Percentiles rank a stretch among this genome's conserved stretches.
Evolutionary conservation across 2,113 vertebrate genomes (phyloP).

Genomic region (Cnemophilus loriae): DNA sequence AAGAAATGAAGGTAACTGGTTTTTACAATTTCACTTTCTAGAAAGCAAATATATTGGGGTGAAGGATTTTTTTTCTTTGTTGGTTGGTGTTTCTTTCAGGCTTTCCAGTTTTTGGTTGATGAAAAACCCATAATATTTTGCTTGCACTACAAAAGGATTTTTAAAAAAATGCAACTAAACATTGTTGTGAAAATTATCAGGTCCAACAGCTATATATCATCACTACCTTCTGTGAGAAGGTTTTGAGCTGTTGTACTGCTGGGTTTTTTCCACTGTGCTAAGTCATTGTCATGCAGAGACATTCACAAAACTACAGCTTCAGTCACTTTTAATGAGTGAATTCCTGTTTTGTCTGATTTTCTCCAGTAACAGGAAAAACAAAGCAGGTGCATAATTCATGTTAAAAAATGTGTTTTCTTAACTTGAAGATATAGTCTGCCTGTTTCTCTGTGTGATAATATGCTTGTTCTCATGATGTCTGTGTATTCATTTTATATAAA

Average conservation of each 20-base stretch:
- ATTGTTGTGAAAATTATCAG: not conserved
- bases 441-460: not conserved
- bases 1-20: not conserved
- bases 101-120: not conserved
- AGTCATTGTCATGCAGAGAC: not conserved
- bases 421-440: not conserved
- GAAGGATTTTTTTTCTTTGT: not conserved
- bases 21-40: not conserved
- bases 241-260: not conserved
- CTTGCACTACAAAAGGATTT: not conserved
- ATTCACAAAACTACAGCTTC: not conserved
- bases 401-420: not conserved
- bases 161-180: not conserved
- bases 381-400: not conserved
- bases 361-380: not conserved
- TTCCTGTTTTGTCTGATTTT: not conserved
- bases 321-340: not conserved
- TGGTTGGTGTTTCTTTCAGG: fast-evolving
- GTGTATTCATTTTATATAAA: not conserved
- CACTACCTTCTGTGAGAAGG: not conserved
- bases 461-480: not conserved
- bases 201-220: not conserved
- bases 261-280: not conserved
- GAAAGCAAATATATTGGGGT: not conserved
- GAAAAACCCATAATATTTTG: not conserved